These are phyloP conservation scores for Nycticorax nycticorax DNA, from an alignment of 2,113 vertebrate species.

Conservation along the genomic window DNA sequence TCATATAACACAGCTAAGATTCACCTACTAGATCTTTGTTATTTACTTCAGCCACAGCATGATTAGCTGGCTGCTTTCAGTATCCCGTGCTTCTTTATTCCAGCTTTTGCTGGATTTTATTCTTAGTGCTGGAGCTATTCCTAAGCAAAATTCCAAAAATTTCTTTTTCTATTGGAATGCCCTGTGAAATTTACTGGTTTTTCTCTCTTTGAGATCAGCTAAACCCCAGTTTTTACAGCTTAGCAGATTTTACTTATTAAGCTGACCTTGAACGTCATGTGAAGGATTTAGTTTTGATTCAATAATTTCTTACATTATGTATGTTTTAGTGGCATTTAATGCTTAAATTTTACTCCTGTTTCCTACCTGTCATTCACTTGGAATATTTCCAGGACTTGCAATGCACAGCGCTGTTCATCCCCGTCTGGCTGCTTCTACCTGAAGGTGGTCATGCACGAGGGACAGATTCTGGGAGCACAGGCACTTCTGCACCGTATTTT, in stretches of 20 bases:
- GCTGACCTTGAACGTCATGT: neutral
- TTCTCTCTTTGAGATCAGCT: neutral
- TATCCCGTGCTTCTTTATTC: neutral
- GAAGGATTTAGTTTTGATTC: neutral
- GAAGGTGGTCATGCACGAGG: conserved; percentile 22
- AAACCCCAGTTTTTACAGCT: neutral
- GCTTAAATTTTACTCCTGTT: conserved; percentile 20
- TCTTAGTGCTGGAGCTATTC: neutral
- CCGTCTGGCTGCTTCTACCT: conserved; percentile 12
- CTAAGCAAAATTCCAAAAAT: neutral
- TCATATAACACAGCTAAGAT: neutral
- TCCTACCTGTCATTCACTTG: neutral
- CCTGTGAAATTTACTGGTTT: neutral
- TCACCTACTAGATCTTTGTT: neutral
- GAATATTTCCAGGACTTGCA: conserved; percentile 48
- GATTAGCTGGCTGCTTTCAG: neutral
- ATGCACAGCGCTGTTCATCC: conserved; percentile 2
- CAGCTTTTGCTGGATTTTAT: neutral
- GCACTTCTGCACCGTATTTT: neutral
- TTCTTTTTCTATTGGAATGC: neutral
- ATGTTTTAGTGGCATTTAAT: neutral
- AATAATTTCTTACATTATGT: neutral
- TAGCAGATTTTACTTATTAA: neutral
- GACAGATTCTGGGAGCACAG: conserved; percentile 24
- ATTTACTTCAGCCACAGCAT: neutral